Evolutionary conservation across 1,140 invertebrate species (phyloP).

Genomic region (Caenorhabditis latens): DNA sequence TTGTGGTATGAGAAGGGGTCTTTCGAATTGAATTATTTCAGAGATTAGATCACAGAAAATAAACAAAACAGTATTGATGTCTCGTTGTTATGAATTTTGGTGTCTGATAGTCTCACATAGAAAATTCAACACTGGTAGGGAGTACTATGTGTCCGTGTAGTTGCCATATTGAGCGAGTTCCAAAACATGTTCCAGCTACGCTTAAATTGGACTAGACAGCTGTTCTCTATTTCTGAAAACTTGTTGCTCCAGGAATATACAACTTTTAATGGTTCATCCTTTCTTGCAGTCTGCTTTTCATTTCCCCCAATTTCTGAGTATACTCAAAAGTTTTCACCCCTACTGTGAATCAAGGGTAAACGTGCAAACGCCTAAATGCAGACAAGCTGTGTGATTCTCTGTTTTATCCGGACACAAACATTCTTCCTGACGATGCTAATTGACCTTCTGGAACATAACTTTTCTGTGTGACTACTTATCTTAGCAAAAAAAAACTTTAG

Average conservation of each 20-base stretch:
- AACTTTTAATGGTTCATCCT: not conserved
- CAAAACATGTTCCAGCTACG: too few relatives aligned
- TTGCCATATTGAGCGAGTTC: too few relatives aligned
- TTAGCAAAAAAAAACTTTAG: not conserved
- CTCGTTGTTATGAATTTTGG: too few relatives aligned
- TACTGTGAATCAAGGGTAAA: not conserved
- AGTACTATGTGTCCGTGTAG: too few relatives aligned
- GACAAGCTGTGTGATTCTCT: not conserved
- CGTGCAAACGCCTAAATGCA: not conserved
- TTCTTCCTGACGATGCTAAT: conserved; percentile 11
- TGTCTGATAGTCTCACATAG: too few relatives aligned
- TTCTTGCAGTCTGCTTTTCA: not conserved
- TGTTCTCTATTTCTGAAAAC: too few relatives aligned
- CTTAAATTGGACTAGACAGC: too few relatives aligned
- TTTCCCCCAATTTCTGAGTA: not conserved
- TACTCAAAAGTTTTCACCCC: not conserved
- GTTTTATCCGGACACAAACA: not conserved
- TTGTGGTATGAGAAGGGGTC: not conserved
- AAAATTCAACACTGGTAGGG: too few relatives aligned
- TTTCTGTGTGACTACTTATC: not conserved
- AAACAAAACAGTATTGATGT: too few relatives aligned
- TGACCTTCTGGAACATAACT: conserved; percentile 13
- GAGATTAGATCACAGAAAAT: too few relatives aligned
- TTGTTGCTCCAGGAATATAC: too few relatives aligned
- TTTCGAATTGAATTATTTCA: not conserved